A percentile compares a stretch with the other conserved stretches of the same genome.
Conservation (phyloP, 2,113 vertebrate genomes). For the Hypocryptadius cinnamomeus region DNA sequence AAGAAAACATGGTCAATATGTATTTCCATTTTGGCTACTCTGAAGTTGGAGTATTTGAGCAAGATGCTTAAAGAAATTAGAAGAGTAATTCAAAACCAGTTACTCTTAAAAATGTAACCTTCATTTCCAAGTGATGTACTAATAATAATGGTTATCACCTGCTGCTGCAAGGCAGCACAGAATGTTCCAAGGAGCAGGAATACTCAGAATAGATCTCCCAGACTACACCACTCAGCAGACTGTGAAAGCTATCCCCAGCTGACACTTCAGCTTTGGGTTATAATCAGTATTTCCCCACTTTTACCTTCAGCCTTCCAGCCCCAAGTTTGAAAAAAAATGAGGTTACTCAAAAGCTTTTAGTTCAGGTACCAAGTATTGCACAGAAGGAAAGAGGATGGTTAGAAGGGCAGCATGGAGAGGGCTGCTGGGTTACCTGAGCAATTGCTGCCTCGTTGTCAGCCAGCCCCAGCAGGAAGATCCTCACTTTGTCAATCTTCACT, state of each 20-base stretch:
- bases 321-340: background rate
- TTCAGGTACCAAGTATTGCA: background rate
- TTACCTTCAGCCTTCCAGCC: background rate
- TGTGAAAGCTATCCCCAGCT: background rate
- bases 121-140: background rate
- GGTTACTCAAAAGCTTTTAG: background rate
- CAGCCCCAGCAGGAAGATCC: constrained; percentile 90
- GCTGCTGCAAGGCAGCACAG: background rate
- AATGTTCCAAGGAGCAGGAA: background rate
- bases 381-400: background rate
- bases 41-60: background rate
- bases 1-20: fast-evolving
- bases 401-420: background rate
- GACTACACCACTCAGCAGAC: background rate
- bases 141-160: background rate
- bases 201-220: background rate
- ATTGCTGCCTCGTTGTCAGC: constrained; percentile 92
- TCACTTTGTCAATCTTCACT: constrained; percentile 93
- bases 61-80: background rate
- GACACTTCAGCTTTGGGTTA: background rate
- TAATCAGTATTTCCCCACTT: background rate
- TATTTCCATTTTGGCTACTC: background rate
- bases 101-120: background rate
- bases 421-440: constrained; percentile 76
- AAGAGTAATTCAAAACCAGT: background rate